Evolutionary conservation across 23 tunicate species (phyloP).

Genomic region (Phallusia fumigata): DNA sequence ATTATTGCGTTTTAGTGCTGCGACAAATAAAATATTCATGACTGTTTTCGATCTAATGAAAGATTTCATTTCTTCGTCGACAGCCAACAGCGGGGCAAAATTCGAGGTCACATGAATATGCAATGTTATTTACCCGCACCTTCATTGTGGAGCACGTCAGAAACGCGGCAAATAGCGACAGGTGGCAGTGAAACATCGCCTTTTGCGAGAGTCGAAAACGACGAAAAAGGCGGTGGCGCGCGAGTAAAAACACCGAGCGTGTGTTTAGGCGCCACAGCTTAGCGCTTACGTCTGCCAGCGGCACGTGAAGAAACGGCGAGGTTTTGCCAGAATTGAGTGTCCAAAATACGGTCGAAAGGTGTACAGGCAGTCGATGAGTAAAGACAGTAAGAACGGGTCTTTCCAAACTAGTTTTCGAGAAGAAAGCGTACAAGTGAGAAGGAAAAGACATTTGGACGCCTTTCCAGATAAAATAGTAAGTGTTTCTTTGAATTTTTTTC

Average conservation of each 20-base stretch:
- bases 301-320: not conserved
- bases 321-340: not conserved
- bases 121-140: constrained; percentile 9
- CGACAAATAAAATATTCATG: not conserved
- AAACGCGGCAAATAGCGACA: not conserved
- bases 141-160: not conserved
- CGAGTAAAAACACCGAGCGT: not conserved
- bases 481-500: too few species aligned
- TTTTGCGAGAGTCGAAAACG: not conserved
- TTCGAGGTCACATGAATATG: constrained; percentile 10
- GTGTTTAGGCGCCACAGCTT: not conserved
- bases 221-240: not conserved
- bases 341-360: not conserved
- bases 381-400: too few species aligned
- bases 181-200: not conserved
- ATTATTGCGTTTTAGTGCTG: constrained; percentile 4
- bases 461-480: too few species aligned
- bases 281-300: not conserved
- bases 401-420: too few species aligned
- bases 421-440: too few species aligned
- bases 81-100: not conserved
- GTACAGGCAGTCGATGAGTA: not conserved
- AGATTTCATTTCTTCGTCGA: constrained; percentile 9
- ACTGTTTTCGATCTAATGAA: constrained; percentile 14
- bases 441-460: too few species aligned